Conservation (phyloP, 2,888 invertebrate species). For the Meta bourneti region DNA sequence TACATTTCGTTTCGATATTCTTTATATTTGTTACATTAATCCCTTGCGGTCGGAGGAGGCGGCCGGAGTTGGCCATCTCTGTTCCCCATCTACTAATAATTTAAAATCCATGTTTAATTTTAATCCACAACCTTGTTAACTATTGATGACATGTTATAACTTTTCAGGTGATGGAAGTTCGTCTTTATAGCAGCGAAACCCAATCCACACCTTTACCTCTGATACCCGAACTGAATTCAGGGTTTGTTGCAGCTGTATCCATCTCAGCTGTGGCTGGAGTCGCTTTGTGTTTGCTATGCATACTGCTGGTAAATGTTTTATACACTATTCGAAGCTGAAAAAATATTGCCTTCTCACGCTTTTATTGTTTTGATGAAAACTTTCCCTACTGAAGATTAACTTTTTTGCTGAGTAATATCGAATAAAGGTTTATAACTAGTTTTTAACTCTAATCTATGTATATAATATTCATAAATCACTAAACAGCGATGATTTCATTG, state of each 20-base stretch:
- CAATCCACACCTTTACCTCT: slow-evolving; percentile 60
- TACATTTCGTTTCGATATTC: too few relatives aligned
- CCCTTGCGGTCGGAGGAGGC: too few relatives aligned
- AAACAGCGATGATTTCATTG: too few relatives aligned
- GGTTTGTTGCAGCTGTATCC: slow-evolving; percentile 72
- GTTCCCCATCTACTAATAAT: too few relatives aligned
- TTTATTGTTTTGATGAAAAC: slow-evolving; percentile 29
- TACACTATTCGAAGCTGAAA: slow-evolving; percentile 12
- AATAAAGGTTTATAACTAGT: too few relatives aligned
- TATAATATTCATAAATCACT: too few relatives aligned
- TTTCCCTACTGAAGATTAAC: slow-evolving; percentile 5
- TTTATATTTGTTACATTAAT: too few relatives aligned
- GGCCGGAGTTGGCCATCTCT: too few relatives aligned
- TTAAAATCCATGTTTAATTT: too few relatives aligned
- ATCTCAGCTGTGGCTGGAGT: slow-evolving; percentile 72
- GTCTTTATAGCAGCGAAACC: slow-evolving; percentile 50
- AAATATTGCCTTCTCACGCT: slow-evolving; percentile 12
- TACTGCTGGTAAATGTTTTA: slow-evolving; percentile 67
- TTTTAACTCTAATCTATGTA: too few relatives aligned
- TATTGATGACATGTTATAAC: too few relatives aligned
- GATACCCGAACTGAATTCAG: slow-evolving; percentile 62
- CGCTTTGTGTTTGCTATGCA: slow-evolving; percentile 67
- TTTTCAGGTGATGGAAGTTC: slow-evolving; percentile 61
- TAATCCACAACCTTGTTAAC: too few relatives aligned
- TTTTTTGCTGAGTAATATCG: not conserved